Evolutionary conservation across 2,797 vertebrate species (phyloP), one percentile per base, ranked within the genome.

Genomic region (Benthosema pterotum): DNA sequence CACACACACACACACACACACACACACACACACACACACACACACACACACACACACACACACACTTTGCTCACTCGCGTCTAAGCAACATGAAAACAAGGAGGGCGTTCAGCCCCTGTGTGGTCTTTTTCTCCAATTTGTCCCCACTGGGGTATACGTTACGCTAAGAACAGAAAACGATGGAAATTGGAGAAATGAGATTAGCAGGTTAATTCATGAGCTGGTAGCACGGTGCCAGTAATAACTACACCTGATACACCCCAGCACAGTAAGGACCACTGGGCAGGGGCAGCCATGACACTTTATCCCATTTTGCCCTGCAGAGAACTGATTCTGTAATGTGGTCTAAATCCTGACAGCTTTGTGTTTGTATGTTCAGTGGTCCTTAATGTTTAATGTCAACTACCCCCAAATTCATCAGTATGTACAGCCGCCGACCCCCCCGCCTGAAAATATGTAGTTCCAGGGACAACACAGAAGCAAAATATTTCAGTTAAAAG

Each of bases 191-290:
- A 83, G 74, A 85, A 81, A 78, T 74, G 71, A 86, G 79, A 89
- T 89, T 83, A 90, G 77, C 57, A 54, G 80, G 83, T n/a, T 86
- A 87, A 85, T 89, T 82, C 82, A 88, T 78, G 77, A 72, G 70
- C 83, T 87, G 77, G 84, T 83, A 88, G 72, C 75, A 60, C 79
- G 74, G 73, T 71, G 74, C 63, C 75, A 82, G 72, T 68, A 80
- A 82, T 77, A 87, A 82, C 79, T 83, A 64, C 75, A 71, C 72
- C 61, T 67, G 77, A 82, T 83, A 71, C 72, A 67, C 71, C 69
- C 73, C 71, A 22, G 60, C 70, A 75, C 78, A 52, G 72, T 3
- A 17, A 64, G 79, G 67, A 64, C 55, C 69, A 82, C 60, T 53
- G 63, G 78, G 54, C 32, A 69, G 71, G 71, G 79, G 77, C 73